These are phyloP conservation scores for Melitaea cinxia DNA, from an alignment of 1,140 invertebrate species.

Conservation along the genomic window DNA sequence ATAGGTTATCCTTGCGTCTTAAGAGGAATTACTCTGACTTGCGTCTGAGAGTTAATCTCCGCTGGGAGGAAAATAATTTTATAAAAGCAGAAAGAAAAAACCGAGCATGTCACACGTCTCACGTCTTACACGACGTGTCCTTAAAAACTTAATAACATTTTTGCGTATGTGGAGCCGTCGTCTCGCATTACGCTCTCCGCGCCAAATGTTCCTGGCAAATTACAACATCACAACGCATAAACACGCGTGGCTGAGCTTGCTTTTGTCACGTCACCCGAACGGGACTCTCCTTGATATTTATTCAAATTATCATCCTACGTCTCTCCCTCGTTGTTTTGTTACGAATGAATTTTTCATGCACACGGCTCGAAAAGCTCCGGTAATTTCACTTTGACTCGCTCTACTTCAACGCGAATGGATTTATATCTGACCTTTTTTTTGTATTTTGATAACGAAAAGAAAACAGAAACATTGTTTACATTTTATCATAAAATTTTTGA, in stretches of 20 bases:
- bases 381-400: conserved; percentile 69
- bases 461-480: neutral
- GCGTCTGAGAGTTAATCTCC: conserved; percentile 42
- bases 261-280: conserved; percentile 70
- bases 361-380: conserved; percentile 63
- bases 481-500: neutral
- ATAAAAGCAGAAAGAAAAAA: conserved; percentile 38
- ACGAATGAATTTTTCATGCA: conserved; percentile 79
- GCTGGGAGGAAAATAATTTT: conserved; percentile 38
- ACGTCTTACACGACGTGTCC: conserved; percentile 46
- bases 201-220: conserved; percentile 73
- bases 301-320: conserved; percentile 76
- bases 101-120: conserved; percentile 41
- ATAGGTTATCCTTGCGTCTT: conserved; percentile 48
- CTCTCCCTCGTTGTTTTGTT: conserved; percentile 73
- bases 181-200: conserved; percentile 56
- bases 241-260: conserved; percentile 64
- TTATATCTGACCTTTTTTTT: conserved; percentile 14
- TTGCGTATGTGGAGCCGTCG: conserved; percentile 65
- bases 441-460: neutral
- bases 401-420: conserved; percentile 19
- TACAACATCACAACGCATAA: conserved; percentile 72
- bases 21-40: conserved; percentile 32
- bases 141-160: conserved; percentile 77
- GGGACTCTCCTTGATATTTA: conserved; percentile 72